Percentiles rank a stretch among this genome's conserved stretches.
phyloP scores from a whole-genome alignment of 2,888 invertebrate species.

The Conus canariensis region DNA sequence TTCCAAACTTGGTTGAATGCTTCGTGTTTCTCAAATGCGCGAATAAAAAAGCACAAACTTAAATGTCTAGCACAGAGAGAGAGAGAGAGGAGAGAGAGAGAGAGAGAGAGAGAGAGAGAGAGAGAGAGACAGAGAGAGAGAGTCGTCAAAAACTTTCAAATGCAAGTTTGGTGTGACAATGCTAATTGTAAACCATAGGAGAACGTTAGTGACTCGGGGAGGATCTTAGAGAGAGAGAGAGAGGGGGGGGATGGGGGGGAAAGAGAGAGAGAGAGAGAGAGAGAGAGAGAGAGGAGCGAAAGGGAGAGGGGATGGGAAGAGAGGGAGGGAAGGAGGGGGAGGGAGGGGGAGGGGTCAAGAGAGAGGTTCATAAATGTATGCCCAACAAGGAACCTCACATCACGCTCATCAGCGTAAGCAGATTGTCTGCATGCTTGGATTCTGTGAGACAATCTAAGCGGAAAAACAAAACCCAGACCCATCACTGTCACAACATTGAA shows the following conservation, averaged over 20 bases:
- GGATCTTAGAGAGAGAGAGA: not conserved
- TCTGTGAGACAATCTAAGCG: too few species aligned
- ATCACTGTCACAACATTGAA: too few species aligned
- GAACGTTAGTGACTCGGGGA: too few species aligned
- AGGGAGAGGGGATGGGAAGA: not conserved
- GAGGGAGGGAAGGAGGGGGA: not conserved
- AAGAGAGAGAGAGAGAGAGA: not conserved
- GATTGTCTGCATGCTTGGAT: too few species aligned
- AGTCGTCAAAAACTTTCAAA: too few species aligned
- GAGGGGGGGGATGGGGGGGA: not conserved
- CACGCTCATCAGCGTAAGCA: not conserved
- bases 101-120: conserved; percentile 3
- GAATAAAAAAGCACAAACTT: too few species aligned
- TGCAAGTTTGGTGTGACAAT: too few species aligned
- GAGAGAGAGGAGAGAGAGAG: not conserved
- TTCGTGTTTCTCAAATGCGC: too few species aligned
- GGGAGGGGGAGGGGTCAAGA: not conserved
- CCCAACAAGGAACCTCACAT: not conserved
- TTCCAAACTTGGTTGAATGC: too few species aligned
- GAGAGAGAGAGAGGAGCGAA: not conserved
- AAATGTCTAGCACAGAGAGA: not conserved
- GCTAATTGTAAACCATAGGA: too few species aligned
- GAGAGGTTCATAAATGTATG: not conserved
- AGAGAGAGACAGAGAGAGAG: not conserved
- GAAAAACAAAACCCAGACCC: too few species aligned